phyloP scores from a whole-genome alignment of 2,113 vertebrate species.

The Holacanthus passer region DNA sequence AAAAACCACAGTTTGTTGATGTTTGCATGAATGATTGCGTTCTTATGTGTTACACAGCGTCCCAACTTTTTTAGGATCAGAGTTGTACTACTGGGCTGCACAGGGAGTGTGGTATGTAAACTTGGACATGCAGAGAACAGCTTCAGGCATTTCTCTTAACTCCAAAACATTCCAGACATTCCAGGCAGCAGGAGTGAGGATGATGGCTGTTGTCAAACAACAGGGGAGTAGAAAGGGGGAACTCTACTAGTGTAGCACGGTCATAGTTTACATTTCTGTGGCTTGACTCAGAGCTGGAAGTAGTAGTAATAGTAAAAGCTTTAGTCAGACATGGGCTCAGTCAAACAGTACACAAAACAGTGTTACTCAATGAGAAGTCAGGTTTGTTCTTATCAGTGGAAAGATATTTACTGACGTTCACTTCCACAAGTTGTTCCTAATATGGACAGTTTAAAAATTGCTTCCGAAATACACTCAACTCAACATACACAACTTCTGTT shows the following conservation, averaged over 20 bases:
- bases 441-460: not conserved
- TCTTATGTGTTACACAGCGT: no score
- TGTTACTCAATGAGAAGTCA: not conserved
- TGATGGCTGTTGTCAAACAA: slow-evolving; percentile 62
- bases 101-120: slow-evolving; percentile 32
- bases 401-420: not conserved
- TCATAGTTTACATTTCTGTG: slow-evolving; percentile 79
- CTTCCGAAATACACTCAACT: not conserved
- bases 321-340: slow-evolving; percentile 1
- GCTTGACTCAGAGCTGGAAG: slow-evolving; percentile 68
- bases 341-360: slow-evolving; percentile 13
- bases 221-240: slow-evolving; percentile 44
- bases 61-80: no score
- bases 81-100: slow-evolving; percentile 33
- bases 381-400: not conserved
- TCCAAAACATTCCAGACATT: slow-evolving; percentile 83
- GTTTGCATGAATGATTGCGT: no score
- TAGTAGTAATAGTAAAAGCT: slow-evolving; percentile 35
- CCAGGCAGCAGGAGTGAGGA: slow-evolving; percentile 45
- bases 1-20: no score
- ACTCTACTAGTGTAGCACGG: slow-evolving; percentile 20
- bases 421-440: not conserved
- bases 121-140: slow-evolving; percentile 77
- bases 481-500: no score
- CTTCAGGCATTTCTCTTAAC: slow-evolving; percentile 67